phyloP scores from a whole-genome alignment of 2,113 vertebrate species.

The Dolichallabes microphthalmus region DNA sequence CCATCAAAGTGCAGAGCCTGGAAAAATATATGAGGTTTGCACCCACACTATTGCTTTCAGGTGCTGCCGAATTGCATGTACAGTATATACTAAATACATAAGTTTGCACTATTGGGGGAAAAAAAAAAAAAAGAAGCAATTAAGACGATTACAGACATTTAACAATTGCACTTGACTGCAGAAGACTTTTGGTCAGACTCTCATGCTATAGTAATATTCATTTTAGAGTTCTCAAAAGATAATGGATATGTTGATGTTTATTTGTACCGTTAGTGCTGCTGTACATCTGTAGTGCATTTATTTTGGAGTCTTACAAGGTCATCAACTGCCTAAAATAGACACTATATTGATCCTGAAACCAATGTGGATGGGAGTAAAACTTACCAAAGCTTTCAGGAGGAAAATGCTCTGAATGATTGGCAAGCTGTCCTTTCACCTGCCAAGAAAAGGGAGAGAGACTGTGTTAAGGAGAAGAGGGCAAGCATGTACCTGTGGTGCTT shows the following conservation, averaged over 20 bases:
- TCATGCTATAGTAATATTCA: neutral
- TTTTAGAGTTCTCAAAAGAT: neutral
- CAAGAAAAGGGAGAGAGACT: conserved; percentile 7
- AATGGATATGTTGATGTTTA: neutral
- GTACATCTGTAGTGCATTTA: neutral
- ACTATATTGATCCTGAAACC: neutral
- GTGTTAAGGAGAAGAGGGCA: conserved; percentile 17
- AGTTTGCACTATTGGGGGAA: neutral
- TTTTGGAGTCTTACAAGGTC: neutral
- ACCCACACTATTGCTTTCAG: neutral
- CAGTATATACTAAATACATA: neutral
- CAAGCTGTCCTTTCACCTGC: conserved; percentile 86
- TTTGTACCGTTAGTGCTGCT: neutral
- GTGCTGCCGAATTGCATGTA: neutral
- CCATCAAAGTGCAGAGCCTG: neutral
- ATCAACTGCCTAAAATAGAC: neutral
- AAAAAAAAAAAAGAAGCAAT: neutral
- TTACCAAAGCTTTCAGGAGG: conserved; percentile 93
- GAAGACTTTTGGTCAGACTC: neutral
- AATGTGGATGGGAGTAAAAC: conserved; percentile 49
- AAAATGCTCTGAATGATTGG: conserved; percentile 90
- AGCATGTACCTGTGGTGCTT: neutral
- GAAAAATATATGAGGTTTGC: neutral
- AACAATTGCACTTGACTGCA: neutral
- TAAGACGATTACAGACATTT: neutral